phyloP scores from a whole-genome alignment of 2,888 invertebrate species.

The Crepidodera aurea region DNA sequence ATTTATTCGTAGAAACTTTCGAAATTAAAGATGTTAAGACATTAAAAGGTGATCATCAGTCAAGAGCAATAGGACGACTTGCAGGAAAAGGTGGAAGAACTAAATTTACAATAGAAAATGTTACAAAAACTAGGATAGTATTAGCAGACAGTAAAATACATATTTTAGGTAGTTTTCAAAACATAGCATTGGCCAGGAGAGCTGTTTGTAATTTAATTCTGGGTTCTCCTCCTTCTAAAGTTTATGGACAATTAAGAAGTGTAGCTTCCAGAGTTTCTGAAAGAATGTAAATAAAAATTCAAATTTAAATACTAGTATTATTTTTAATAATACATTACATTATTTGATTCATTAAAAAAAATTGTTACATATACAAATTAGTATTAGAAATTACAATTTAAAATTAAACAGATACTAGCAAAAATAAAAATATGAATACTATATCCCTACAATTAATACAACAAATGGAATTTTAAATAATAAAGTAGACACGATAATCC shows the following conservation, averaged over 20 bases:
- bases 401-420: no score
- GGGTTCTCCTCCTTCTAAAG: conserved; percentile 97
- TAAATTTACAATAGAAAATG: conserved; percentile 98
- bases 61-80: conserved; percentile 94
- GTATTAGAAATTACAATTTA: no score
- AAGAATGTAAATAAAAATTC: conserved; percentile 68
- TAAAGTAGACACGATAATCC: no score
- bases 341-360: no score
- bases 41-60: conserved; percentile 92
- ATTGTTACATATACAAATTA: no score
- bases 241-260: conserved; percentile 92
- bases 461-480: no score
- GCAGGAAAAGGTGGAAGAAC: conserved; percentile 98
- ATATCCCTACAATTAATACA: no score
- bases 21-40: conserved; percentile 97
- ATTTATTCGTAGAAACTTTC: conserved; percentile 96
- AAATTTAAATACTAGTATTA: conserved; percentile 55
- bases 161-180: conserved; percentile 96
- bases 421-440: no score
- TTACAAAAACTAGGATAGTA: conserved; percentile 97
- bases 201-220: conserved; percentile 96
- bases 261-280: conserved; percentile 85
- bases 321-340: no score
- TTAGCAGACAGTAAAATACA: conserved; percentile 97
- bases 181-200: conserved; percentile 92